Evolutionary conservation across 2,888 invertebrate species (phyloP).

Genomic region (Cantharis nigra): DNA sequence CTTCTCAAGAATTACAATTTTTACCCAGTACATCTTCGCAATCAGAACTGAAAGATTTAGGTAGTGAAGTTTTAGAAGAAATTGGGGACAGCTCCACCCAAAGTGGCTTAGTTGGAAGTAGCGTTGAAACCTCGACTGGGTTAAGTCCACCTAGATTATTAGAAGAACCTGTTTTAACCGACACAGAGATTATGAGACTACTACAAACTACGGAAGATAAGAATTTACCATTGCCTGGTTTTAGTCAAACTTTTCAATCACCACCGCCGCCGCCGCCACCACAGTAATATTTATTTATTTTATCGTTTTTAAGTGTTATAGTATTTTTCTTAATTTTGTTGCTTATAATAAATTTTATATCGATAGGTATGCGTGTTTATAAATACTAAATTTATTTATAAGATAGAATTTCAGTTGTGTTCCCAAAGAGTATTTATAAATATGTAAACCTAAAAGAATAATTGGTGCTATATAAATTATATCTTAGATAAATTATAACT

Average conservation of each 20-base stretch:
- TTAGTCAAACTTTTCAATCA: conserved; percentile 58
- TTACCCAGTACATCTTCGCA: conserved; percentile 43
- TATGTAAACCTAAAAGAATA: conserved; percentile 21
- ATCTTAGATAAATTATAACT: conserved; percentile 26
- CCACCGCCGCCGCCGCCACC: conserved; percentile 44
- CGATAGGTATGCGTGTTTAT: conserved; percentile 24
- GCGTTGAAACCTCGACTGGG: conserved; percentile 1
- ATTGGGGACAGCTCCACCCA: conserved; percentile 36
- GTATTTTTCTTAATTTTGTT: conserved; percentile 22
- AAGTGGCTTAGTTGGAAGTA: conserved; percentile 6
- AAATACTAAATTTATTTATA: conserved; percentile 29
- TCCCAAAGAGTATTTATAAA: conserved; percentile 32
- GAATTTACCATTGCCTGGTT: conserved; percentile 56
- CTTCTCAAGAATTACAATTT: conserved; percentile 31
- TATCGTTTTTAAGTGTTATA: conserved; percentile 25
- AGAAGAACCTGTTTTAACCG: conserved; percentile 39
- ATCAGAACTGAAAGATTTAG: conserved; percentile 45
- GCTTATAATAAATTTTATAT: conserved; percentile 25
- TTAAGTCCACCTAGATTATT: conserved; percentile 29
- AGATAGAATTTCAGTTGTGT: conserved; percentile 28
- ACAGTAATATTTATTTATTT: conserved; percentile 16
- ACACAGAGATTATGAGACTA: conserved; percentile 45
- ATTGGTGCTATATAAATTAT: conserved; percentile 32
- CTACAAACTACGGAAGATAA: conserved; percentile 47
- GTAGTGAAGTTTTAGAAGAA: conserved; percentile 43